These are phyloP conservation scores for Dendrophyllia cribrosa DNA, from an alignment of 64 coral and sea anemone species.

Conservation along the genomic window DNA sequence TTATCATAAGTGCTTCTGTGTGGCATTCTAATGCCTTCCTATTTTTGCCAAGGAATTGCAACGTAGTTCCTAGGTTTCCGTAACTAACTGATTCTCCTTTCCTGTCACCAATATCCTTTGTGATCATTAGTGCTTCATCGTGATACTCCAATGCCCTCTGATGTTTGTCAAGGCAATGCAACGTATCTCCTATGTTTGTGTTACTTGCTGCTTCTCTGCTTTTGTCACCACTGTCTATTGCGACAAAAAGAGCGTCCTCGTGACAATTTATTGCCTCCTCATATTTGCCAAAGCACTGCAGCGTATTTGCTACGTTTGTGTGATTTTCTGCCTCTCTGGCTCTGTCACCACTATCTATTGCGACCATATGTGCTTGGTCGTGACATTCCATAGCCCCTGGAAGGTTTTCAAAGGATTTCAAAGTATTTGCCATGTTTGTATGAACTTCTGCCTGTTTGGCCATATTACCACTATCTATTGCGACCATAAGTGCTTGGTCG, in stretches of 20 bases:
- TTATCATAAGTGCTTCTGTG: background rate
- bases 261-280: background rate
- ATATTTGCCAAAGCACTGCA: background rate
- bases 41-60: background rate
- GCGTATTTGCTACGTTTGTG: background rate
- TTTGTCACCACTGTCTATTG: background rate
- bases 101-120: slow-evolving; percentile 4
- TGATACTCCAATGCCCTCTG: background rate
- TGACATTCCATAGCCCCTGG: background rate
- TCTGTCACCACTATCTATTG: background rate
- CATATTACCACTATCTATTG: too few species aligned
- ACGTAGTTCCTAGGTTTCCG: background rate
- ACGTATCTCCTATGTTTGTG: background rate
- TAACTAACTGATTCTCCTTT: background rate
- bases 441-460: background rate
- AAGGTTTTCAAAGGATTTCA: background rate
- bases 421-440: background rate
- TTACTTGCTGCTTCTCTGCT: background rate
- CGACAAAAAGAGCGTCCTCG: background rate
- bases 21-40: background rate
- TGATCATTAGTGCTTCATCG: background rate
- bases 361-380: background rate
- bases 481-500: too few species aligned
- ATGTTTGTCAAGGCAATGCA: background rate
- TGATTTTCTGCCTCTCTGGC: background rate